Base-by-base conservation (phyloP, 2,888 invertebrate genomes). In the Phengaris alcon region DNA sequence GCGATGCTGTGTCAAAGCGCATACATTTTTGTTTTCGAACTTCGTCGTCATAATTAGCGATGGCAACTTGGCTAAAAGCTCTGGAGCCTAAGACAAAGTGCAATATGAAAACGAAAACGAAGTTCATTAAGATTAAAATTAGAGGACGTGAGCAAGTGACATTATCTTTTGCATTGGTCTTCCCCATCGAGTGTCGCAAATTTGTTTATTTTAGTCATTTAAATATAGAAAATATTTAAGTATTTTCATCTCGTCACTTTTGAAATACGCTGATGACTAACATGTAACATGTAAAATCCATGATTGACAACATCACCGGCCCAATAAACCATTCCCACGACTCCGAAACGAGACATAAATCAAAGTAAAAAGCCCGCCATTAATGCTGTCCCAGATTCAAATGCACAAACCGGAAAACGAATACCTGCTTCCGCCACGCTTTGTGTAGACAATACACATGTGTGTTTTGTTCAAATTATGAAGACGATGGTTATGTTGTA, bases 351-450 rank as follows among this genome's bases (percentile, higher is more conserved):
- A 76, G 74, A 76, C 74, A 77, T 76, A 78, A 77, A 77, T 76
- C 75, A 77, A 78, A 69, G 68, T 54, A 76, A 76, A 70, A 77
- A 77, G 77, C 73, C 68, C 55, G 74, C 68, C 70, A 76, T 69
- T 77, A 79, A 76, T 77, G 78, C 74, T 57, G 77, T 78, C 77
- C 75, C 79, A 79, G 78, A 80, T 80, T 78, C 79, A 79, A 79
- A 80, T 79, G 78, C 77, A 80, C 77, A 80, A 79, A 81, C 80
- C 82, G 83, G 82, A 83, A 82, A 78, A 74, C 75, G 78, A 76
- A 76, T 80, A 81, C 81, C 79, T 81, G 75, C 77, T 79, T 82
- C 82, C 81, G 80, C 64, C 77, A 77, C 80, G 77, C 79, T 76
- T 78, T 75, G 51, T 22, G 22, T 10, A 8, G 52, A 72, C 52